These are phyloP conservation scores for Oreochromis mossambicus DNA, from an alignment of 2,797 vertebrate genomes.

Conservation along the genomic window DNA sequence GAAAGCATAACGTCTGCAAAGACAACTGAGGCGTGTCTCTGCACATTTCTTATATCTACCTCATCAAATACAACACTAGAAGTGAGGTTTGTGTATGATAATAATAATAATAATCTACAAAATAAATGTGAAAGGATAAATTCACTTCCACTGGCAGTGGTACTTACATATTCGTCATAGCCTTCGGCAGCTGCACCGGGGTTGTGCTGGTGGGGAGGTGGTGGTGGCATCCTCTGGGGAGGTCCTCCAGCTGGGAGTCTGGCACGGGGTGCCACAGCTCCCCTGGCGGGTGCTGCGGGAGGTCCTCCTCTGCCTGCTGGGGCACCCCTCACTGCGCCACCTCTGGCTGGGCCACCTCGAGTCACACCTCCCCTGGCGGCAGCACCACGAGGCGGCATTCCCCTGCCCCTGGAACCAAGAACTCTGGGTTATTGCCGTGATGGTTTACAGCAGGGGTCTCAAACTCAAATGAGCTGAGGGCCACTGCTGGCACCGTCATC, in stretches of 20 bases:
- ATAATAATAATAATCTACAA: neutral
- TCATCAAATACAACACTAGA: neutral
- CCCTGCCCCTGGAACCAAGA: constrained; percentile 79
- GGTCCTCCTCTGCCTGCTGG: constrained; percentile 84
- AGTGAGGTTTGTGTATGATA: neutral
- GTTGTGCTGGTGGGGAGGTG: constrained; percentile 77
- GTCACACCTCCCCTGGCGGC: constrained; percentile 79
- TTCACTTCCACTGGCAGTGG: neutral
- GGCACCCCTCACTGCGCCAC: constrained; percentile 83
- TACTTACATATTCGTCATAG: constrained; percentile 93
- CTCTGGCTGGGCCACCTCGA: constrained; percentile 85
- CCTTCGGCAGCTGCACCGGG: constrained; percentile 72
- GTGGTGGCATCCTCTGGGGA: constrained; percentile 86
- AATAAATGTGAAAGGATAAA: neutral
- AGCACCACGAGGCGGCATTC: constrained; percentile 79
- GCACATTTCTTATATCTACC: constrained; percentile 62
- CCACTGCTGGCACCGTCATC: neutral
- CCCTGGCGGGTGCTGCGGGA: constrained; percentile 80
- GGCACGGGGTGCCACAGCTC: constrained; percentile 79
- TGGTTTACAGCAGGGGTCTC: neutral
- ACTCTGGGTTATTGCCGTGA: neutral
- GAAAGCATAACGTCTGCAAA: neutral
- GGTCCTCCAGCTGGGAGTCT: constrained; percentile 82
- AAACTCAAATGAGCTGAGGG: neutral
- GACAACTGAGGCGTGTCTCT: neutral